phyloP scores from a whole-genome alignment of 1,140 invertebrate genomes.

The Pemphigus obesinymphae region DNA sequence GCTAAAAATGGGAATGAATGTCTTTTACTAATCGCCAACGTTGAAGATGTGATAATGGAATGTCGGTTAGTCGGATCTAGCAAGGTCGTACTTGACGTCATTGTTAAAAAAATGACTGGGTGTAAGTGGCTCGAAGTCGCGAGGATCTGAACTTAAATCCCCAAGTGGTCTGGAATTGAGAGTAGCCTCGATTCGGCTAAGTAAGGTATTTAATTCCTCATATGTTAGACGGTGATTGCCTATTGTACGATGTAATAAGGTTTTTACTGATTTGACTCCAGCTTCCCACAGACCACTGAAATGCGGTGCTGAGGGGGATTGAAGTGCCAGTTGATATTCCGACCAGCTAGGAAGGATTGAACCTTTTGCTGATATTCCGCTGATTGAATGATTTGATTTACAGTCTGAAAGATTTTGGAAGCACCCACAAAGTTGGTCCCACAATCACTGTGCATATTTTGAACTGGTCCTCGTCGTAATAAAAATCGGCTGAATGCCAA shows the following conservation, averaged over 20 bases:
- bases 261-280: background rate
- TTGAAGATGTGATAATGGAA: too few species aligned
- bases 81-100: background rate
- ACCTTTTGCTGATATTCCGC: background rate
- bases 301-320: background rate
- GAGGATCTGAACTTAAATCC: background rate
- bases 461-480: constrained; percentile 41
- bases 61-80: background rate
- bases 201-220: background rate
- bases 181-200: background rate
- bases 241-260: background rate
- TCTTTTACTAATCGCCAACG: too few species aligned
- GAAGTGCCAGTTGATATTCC: background rate
- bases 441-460: constrained; percentile 40
- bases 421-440: constrained; percentile 44
- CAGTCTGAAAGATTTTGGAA: background rate
- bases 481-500: constrained; percentile 50
- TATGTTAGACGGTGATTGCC: background rate
- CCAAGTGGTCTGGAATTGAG: background rate
- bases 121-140: background rate
- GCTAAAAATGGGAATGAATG: too few species aligned
- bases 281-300: background rate
- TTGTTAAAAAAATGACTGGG: background rate
- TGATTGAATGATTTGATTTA: background rate
- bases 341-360: background rate